Conservation (phyloP, 2,797 vertebrate genomes). For the Myiotriccus ornatus region DNA sequence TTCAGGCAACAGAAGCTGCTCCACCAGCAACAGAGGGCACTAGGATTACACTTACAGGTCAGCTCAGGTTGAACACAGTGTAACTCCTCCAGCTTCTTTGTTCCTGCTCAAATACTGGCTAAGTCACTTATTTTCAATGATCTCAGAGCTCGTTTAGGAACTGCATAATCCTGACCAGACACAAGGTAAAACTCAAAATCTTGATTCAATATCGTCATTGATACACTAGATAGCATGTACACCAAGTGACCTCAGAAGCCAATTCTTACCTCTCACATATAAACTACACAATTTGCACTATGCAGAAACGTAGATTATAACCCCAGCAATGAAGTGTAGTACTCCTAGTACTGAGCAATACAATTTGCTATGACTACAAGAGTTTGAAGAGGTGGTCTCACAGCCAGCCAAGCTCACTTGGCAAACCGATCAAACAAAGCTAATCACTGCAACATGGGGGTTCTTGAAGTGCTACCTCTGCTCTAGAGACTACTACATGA, state of each 20-base stretch:
- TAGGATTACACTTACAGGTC: background rate
- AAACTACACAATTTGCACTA: background rate
- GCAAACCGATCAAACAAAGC: background rate
- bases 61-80: background rate
- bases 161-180: rapidly evolving
- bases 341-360: background rate
- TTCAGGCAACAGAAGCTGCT: background rate
- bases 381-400: background rate
- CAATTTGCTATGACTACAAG: background rate
- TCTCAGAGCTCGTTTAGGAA: background rate
- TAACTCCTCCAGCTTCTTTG: background rate
- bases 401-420: background rate
- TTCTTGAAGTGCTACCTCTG: background rate
- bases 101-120: background rate
- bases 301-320: background rate
- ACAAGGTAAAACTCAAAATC: background rate
- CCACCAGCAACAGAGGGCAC: background rate
- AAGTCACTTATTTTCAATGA: background rate
- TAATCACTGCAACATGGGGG: background rate
- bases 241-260: background rate
- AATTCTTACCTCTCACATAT: background rate
- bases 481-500: background rate
- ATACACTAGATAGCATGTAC: rapidly evolving
- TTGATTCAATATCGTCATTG: background rate
- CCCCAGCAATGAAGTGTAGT: background rate